Evolutionary conservation across 2,888 invertebrate genomes (phyloP).

Genomic region (Lottia gigantea): DNA sequence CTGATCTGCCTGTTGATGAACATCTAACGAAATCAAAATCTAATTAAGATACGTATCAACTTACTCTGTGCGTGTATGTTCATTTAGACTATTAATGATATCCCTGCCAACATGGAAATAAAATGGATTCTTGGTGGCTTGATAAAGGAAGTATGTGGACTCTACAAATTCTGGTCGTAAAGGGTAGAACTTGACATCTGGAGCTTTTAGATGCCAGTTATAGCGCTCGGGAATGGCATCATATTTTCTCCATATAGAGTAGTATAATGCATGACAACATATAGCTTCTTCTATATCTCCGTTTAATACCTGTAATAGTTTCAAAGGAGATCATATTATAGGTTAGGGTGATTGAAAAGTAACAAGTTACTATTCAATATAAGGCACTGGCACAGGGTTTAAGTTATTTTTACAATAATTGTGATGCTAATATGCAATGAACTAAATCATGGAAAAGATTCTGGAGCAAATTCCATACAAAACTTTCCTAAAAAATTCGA

Average conservation of each 20-base stretch:
- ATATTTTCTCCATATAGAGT: conserved; percentile 74
- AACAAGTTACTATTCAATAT: no score
- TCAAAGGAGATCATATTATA: no score
- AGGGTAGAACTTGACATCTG: conserved; percentile 76
- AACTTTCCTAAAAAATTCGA: no score
- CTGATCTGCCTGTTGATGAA: no score
- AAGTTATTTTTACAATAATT: no score
- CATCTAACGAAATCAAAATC: no score
- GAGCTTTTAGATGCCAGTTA: conserved; percentile 69
- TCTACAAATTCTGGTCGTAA: conserved; percentile 75
- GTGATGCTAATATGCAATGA: no score
- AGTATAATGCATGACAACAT: conserved; percentile 75
- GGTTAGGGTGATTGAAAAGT: no score
- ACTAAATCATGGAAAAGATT: no score
- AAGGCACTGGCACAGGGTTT: no score
- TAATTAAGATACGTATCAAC: conserved; percentile 28
- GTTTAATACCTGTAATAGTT: conserved; percentile 69
- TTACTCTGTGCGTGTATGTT: conserved; percentile 71
- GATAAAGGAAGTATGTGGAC: conserved; percentile 75
- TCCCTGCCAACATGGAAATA: conserved; percentile 76
- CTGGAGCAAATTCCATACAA: no score
- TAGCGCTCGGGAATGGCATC: conserved; percentile 70
- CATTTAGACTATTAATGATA: conserved; percentile 72
- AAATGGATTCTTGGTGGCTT: conserved; percentile 76
- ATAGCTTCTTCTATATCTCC: conserved; percentile 77